Conservation (phyloP, 2,797 vertebrate genomes). For the Tokudaia tokunoshimensis region DNA sequence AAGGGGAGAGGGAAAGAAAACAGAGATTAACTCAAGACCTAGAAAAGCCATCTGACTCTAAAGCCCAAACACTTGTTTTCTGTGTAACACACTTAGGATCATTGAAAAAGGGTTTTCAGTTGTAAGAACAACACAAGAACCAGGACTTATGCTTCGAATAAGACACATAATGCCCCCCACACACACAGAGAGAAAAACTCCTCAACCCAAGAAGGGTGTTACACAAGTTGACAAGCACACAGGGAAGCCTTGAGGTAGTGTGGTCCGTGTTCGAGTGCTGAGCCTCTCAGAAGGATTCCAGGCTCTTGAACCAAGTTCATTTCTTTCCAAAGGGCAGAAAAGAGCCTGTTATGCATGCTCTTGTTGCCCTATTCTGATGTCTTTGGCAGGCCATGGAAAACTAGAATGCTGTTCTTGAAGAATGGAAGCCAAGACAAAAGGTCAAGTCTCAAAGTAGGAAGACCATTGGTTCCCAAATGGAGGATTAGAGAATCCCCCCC, state of each 20-base stretch:
- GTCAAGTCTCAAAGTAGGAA: neutral
- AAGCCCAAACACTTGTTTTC: neutral
- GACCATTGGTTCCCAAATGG: neutral
- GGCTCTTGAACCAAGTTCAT: neutral
- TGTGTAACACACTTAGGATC: neutral
- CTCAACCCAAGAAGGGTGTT: neutral
- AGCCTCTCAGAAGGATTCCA: neutral
- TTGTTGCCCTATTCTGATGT: neutral
- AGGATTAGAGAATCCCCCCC: neutral
- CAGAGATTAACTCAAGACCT: neutral
- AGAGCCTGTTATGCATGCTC: neutral
- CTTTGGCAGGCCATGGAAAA: neutral
- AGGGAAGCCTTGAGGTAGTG: neutral
- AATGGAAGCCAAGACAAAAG: neutral
- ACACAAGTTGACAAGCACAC: fast-evolving
- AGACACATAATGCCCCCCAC: neutral
- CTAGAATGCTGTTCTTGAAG: neutral
- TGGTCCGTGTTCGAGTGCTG: neutral
- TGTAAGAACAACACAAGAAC: neutral
- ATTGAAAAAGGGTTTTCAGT: neutral
- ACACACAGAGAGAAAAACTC: neutral
- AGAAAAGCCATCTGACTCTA: neutral
- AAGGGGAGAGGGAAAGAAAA: too few relatives aligned
- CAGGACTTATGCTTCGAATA: neutral
- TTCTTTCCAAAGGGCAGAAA: neutral